A percentile compares a stretch with the other conserved stretches of the same genome.
These are phyloP conservation scores for Iphiclides podalirius DNA, from an alignment of 2,888 invertebrate species.

Conservation along the genomic window DNA sequence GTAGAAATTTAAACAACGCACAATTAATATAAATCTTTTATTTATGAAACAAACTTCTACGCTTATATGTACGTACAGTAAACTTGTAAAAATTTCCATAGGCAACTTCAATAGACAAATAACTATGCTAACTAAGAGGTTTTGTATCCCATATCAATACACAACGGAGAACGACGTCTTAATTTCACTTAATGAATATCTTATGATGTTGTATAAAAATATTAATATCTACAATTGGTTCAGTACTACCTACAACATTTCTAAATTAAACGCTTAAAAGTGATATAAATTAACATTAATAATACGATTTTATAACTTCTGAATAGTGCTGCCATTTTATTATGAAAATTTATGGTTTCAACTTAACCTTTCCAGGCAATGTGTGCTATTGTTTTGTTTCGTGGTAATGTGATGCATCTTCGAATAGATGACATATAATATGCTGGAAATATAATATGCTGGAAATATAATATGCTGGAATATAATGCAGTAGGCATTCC, in stretches of 20 bases:
- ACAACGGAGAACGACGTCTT: background rate
- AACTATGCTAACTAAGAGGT: slow-evolving; percentile 12
- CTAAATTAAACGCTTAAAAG: slow-evolving; percentile 13
- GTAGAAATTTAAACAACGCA: slow-evolving; percentile 7
- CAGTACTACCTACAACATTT: background rate
- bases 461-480: too few relatives aligned
- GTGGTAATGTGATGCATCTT: too few relatives aligned
- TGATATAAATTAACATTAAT: slow-evolving; percentile 12
- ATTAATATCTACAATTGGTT: slow-evolving; percentile 9
- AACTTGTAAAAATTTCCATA: slow-evolving; percentile 16
- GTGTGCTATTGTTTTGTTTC: too few relatives aligned
- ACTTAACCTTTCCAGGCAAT: too few relatives aligned
- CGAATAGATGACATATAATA: too few relatives aligned
- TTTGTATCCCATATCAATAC: background rate
- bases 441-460: too few relatives aligned
- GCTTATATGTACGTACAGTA: slow-evolving; percentile 5
- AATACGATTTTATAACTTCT: slow-evolving; percentile 5
- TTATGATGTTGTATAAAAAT: slow-evolving; percentile 16
- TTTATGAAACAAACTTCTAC: slow-evolving; percentile 21
- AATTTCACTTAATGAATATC: background rate
- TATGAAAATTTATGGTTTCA: too few relatives aligned
- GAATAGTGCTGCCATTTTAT: slow-evolving; percentile 3
- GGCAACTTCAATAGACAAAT: slow-evolving; percentile 5
- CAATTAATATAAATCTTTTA: slow-evolving; percentile 19
- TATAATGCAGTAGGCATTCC: too few relatives aligned